Base-by-base conservation (phyloP, 1,140 invertebrate species). In the Drosophila busckii region DNA sequence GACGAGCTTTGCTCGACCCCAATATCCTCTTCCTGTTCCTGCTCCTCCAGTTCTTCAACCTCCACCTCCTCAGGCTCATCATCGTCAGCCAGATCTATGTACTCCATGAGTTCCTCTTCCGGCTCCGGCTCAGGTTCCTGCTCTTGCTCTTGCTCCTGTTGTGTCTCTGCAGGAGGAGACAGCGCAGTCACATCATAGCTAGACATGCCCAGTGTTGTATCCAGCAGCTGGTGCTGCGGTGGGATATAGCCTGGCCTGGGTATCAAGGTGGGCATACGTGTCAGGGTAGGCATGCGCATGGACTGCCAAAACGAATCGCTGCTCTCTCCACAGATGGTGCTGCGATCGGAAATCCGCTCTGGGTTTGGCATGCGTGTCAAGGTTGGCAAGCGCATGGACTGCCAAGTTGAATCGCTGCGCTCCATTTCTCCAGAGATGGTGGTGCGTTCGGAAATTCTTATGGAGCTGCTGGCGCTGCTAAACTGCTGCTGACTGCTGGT, bases 151-250 rank as follows among this genome's bases (percentile, higher is more conserved):
- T 1, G 34, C 20, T 15, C 15, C 23, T 19, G 13, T 6, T 20
- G 19, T 17, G 13, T 31, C 9, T 62, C 66, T n/a, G n/a, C n/a
- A n/a, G n/a, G n/a, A n/a, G n/a, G n/a, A n/a, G n/a, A n/a, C 25
- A 38, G 1, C 0, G 61, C 17, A 0, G 73, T 75, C 7, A 70
- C 38, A 13, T 86, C 84, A 19, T 83, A 86, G 5, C 50, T 66
- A 37, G 82, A 70, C 84, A 86, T 86, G 12, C 58, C 71, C 32
- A 86, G 42, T 2, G 84, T 86, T 5, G 84, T 86, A 42, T 86
- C 71, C 9, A 83, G n/a, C 55, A 83, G 61, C 8, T 60, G 55
- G 0, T 17, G 28, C 1, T 25, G 13, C n/a, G 52, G 67, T 4
- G 46, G 23, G 10, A 26, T n/a, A 0, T 2, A 6, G 2, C 2